Base-by-base conservation (phyloP, 2,797 vertebrate species). In the Sebastes hubbsi region DNA sequence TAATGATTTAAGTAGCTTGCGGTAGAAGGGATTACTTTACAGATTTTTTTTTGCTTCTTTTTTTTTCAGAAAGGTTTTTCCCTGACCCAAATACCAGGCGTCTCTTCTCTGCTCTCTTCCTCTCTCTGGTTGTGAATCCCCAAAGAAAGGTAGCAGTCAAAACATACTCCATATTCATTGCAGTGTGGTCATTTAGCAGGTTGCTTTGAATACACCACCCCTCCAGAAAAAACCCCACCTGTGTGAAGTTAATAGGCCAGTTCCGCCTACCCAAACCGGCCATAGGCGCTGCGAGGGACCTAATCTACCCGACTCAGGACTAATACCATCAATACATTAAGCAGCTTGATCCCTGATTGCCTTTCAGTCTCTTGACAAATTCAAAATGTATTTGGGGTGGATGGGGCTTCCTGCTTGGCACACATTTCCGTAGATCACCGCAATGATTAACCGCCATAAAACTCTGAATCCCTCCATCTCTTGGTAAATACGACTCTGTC, bases 321-420 rank as follows among this genome's bases (percentile, higher is more conserved):
- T 94, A 94, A 95, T 88, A 87, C 83, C 81, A 76, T 88, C 91
- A 94, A 88, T 91, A 69, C 86, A 91, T 93, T 92, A 88, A 94
- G 87, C 59, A 86, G 82, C 68, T 85, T 92, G 85, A 95, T 92
- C 90, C 81, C 81, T 24, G 54, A 82, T 72, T 88, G 89, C 75
- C 70, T 87, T 80, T 84, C 80, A 72, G 84, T 90, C 83, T 88
- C 77, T 75, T 59, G 61, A 82, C 38, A 83, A 94, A 93, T 85
- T 89, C 68, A 86, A 78, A 83, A 87, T 89, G 65, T 68, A 85
- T 93, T 85, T 72, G 55, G 55, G 65, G 2, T 38, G 2, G 72
- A 58, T 36, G 67, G n/a, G 69, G 60, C 49, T 82, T 81, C 78
- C 68, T 78, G 77, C 61, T 85, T 81, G 72, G 80, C 84, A 90